Evolutionary conservation across 2,113 vertebrate genomes (phyloP), one percentile per base, ranked within the genome.

Genomic region (Elachura formosa): DNA sequence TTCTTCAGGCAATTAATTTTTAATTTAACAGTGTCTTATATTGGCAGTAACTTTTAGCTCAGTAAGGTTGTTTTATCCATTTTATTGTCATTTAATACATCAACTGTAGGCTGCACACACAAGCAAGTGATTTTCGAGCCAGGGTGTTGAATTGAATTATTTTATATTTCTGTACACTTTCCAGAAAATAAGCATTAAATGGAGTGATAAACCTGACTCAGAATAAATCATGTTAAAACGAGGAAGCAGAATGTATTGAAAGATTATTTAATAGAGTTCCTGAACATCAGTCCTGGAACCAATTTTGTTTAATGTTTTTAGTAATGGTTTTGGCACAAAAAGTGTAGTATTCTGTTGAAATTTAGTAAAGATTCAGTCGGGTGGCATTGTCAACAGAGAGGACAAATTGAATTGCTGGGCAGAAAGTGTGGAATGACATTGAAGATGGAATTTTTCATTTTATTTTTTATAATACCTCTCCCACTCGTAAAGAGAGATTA

Each of bases 1-100:
- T 94, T 93, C 92, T 94, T 88, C 72, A 89, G 92, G 87, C 90
- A 95, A 90, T 92, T 95, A 95, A 92, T 95, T 96, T 96, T 95
- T 95, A 94, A 93, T 96, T 93, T 92, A 93, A 92, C 90, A 84
- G 54, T 88, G 75, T 85, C 15, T 4, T 85, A 69, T 90, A 94
- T 71, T 94, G 94, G 72, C 59, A 83, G 59, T 88, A 94, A 88
- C 71, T 95, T 96, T 85, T 80, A 94, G 49, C 4, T 10, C 43
- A 51, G 49, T 88, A 54, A 94, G 58, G 51, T 55, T 45, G 26
- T 56, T 93, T 91, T 91, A 82, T 79, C 51, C 71, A 41, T 83
- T 94, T 89, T 78, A 38, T 61, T 94, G 78, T 91, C 62, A 20
- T 72, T 89, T 82, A 93, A 45, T 82, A 79, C 45, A 82, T 91